A percentile compares a stretch with the other conserved stretches of the same genome.
phyloP scores from a whole-genome alignment of 2,113 vertebrate genomes.

The Burhinus bistriatus region DNA sequence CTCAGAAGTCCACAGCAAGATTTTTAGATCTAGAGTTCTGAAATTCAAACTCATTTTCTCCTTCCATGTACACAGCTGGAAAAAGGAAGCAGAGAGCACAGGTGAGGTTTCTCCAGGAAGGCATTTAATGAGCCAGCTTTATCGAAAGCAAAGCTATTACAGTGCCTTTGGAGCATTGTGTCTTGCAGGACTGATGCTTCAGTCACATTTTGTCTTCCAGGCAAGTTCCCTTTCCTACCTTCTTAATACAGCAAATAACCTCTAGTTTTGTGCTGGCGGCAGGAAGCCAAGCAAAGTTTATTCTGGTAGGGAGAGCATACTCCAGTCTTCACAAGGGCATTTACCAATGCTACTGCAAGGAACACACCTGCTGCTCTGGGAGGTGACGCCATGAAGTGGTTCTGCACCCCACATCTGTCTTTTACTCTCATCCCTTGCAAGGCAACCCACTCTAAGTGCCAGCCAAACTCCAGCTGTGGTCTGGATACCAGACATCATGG shows the following conservation, averaged over 20 bases:
- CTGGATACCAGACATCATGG: background rate
- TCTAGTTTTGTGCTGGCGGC: background rate
- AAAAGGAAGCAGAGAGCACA: background rate
- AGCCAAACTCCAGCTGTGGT: background rate
- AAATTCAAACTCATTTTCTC: background rate
- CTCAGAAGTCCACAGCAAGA: background rate
- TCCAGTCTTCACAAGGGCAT: rapidly evolving
- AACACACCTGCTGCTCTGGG: background rate
- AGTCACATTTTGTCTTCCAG: background rate
- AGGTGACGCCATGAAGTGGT: background rate
- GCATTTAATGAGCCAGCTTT: background rate
- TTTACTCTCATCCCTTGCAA: background rate
- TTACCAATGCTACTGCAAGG: background rate
- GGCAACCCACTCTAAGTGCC: too few relatives aligned
- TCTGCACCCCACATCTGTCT: background rate
- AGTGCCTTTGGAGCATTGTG: rapidly evolving
- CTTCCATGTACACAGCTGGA: background rate
- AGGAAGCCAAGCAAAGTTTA: background rate
- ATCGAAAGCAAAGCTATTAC: background rate
- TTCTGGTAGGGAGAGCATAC: background rate
- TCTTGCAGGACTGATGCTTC: background rate
- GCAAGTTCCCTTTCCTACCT: background rate
- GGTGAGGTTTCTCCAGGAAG: background rate
- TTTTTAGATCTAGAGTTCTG: background rate
- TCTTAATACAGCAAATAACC: background rate